Conservation (phyloP, 2,888 invertebrate genomes). For the Dryococelus australis region DNA sequence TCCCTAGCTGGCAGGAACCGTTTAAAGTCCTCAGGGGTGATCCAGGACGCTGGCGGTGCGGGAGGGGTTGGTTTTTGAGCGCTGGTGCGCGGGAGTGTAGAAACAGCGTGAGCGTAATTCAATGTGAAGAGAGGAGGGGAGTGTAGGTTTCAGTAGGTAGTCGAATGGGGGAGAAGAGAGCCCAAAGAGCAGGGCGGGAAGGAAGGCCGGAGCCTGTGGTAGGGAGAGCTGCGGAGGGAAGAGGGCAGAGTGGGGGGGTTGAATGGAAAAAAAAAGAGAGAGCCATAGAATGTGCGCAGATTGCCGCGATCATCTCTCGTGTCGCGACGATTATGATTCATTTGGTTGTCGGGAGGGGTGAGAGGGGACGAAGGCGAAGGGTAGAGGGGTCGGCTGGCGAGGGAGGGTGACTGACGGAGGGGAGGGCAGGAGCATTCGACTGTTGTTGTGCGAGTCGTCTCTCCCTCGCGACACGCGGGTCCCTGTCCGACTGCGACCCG, state of each 20-base stretch:
- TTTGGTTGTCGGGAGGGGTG: background rate
- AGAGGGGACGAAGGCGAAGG: background rate
- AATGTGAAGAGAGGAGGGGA: conserved; percentile 19
- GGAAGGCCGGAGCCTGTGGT: background rate
- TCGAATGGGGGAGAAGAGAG: background rate
- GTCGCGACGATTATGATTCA: conserved; percentile 29
- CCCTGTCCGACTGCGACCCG: too few relatives aligned
- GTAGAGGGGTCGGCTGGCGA: background rate
- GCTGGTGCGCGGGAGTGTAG: background rate
- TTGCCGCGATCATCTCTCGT: conserved; percentile 25
- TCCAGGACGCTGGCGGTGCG: background rate
- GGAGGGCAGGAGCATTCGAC: background rate
- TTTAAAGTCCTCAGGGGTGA: conserved; percentile 28
- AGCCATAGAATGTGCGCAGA: conserved; percentile 22
- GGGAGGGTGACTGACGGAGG: background rate
- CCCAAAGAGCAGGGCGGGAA: background rate
- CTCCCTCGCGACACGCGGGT: too few relatives aligned
- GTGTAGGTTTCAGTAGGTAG: conserved; percentile 24
- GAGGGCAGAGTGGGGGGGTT: background rate
- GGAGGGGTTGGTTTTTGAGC: background rate
- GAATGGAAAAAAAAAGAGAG: conserved; percentile 4
- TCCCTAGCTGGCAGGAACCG: background rate
- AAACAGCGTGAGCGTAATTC: conserved; percentile 26
- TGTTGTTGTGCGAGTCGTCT: background rate
- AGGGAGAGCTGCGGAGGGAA: background rate